Evolutionary conservation across 2,888 invertebrate genomes (phyloP), one percentile per base, ranked within the genome.

Genomic region (Zaprionus lineosus): DNA sequence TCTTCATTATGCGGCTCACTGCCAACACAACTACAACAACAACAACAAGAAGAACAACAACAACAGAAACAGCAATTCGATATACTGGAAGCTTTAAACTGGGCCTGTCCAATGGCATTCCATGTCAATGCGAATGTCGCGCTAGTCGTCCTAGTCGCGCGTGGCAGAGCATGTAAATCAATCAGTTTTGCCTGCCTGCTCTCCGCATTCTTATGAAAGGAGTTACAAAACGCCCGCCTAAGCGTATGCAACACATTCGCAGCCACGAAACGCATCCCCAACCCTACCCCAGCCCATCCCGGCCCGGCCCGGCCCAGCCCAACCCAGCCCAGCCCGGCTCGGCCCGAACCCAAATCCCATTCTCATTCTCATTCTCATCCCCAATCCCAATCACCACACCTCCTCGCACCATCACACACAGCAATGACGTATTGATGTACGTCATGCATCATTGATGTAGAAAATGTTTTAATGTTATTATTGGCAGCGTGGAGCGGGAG

Each of bases 401-500:
- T 9, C 19, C 44, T 11, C 19, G 21, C 15, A 47, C 11, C 14
- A 7, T 7, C 24, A 14, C 34, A 41, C 19, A 16, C 26, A 18
- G 43, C 48, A 62, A 50, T 79, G 81, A 75, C 65, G 84, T 77
- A 84, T 75, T 75, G 81, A 75, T 81, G 70, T 81, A 78, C 70
- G 76, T 74, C 78, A 78, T 81, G 81, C 82, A 78, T 78, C 84
- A 84, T 82, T 84, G 84, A 82, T 76, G 74, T 64, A 81, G 78
- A 81, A 81, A 83, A 79, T 81, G 74, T 70, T 83, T 81, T 83
- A 79, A 84, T 84, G 81, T 62, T 81, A 84, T 82, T 84, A 82
- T 74, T 69, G 75, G 50, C 36, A 46, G 55, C 56, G 51, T 26
- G 18, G 3, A 36, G 29, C 14, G 16, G n/a, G n/a, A n/a, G n/a